phyloP scores from a whole-genome alignment of 2,888 invertebrate genomes.

The Drosophila atroscutellata region DNA sequence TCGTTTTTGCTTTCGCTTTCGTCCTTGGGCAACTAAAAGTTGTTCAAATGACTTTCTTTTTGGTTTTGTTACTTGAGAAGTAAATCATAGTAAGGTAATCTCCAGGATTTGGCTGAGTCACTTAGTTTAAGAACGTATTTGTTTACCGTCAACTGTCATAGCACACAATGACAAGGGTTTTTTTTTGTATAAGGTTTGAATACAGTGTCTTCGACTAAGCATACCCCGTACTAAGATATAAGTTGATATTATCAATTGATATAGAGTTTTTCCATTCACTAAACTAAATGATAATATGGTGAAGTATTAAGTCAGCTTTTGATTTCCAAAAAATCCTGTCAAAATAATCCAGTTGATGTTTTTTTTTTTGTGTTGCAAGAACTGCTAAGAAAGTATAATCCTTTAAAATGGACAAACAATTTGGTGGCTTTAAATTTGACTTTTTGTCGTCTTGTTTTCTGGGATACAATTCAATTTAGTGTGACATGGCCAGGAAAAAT shows the following conservation, averaged over 20 bases:
- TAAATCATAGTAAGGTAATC: constrained; percentile 55
- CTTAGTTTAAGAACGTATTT: constrained; percentile 28
- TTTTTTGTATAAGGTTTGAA: neutral
- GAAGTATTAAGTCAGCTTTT: neutral
- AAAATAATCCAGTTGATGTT: neutral
- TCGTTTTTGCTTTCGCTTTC: constrained; percentile 18
- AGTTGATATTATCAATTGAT: neutral
- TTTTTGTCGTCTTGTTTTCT: constrained; percentile 22
- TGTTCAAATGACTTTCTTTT: constrained; percentile 13
- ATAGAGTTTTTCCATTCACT: neutral
- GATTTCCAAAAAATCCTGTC: neutral
- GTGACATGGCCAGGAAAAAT: constrained; percentile 70
- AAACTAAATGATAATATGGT: neutral
- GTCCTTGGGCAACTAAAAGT: constrained; percentile 26
- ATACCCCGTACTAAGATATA: constrained; percentile 1
- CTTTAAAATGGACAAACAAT: constrained; percentile 3
- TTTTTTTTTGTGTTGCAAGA: neutral
- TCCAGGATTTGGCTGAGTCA: constrained; percentile 27
- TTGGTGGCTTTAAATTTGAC: constrained; percentile 21
- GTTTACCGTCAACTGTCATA: constrained; percentile 42
- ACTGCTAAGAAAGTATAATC: neutral
- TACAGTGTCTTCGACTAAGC: neutral
- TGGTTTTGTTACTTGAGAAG: constrained; percentile 13
- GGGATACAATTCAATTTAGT: constrained; percentile 72
- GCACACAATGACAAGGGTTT: constrained; percentile 46